A percentile compares a stretch with the other conserved stretches of the same genome.
Evolutionary conservation across 2,113 vertebrate species (phyloP).

Genomic region (Thermophis baileyi): DNA sequence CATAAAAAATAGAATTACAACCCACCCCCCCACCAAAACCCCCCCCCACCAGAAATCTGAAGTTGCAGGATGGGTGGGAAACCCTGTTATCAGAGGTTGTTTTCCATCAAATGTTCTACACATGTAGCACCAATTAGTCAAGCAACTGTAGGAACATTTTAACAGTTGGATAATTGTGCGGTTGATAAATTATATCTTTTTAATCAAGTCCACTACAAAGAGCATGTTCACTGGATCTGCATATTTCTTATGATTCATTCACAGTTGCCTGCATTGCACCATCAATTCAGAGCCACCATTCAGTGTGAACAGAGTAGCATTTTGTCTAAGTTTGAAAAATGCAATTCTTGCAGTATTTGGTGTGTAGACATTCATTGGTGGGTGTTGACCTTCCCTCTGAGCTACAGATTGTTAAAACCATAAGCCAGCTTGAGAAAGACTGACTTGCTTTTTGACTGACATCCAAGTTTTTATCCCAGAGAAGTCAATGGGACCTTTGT

Average conservation of each 20-base stretch:
- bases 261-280: background rate
- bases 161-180: background rate
- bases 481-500: conserved; percentile 12
- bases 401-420: background rate
- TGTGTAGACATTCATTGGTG: background rate
- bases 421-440: background rate
- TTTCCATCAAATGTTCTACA: background rate
- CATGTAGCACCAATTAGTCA: background rate
- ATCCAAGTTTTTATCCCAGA: conserved; percentile 1
- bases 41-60: too few species aligned
- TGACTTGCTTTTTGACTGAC: background rate
- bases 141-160: background rate
- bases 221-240: background rate
- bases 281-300: background rate
- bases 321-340: background rate
- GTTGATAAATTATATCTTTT: background rate
- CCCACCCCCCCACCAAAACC: too few species aligned
- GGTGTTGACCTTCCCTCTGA: background rate
- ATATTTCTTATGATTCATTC: background rate
- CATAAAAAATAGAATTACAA: background rate
- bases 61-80: background rate
- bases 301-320: background rate
- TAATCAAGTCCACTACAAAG: background rate
- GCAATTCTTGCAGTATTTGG: background rate
- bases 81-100: background rate